These are phyloP conservation scores for Falco rusticolus DNA, from an alignment of 2,797 vertebrate species.

Conservation along the genomic window DNA sequence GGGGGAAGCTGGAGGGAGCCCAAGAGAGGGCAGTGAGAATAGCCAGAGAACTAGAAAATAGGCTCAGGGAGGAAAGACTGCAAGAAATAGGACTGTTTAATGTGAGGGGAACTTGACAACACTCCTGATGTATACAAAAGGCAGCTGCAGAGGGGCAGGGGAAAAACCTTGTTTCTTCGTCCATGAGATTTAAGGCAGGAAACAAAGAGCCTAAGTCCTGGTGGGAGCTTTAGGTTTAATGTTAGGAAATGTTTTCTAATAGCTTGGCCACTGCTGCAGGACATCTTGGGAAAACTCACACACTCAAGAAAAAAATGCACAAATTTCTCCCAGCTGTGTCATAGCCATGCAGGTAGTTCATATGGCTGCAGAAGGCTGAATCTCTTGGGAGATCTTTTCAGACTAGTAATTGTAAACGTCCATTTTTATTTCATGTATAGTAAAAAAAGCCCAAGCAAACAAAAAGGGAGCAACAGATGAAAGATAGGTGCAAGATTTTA, in stretches of 20 bases:
- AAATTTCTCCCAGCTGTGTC: neutral
- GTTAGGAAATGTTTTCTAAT: neutral
- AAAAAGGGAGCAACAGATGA: neutral
- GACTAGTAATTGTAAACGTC: neutral
- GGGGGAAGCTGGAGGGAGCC: neutral
- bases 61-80: neutral
- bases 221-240: neutral
- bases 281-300: neutral
- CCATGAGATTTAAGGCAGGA: neutral
- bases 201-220: neutral
- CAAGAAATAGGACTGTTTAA: neutral
- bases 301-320: neutral
- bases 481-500: neutral
- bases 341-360: neutral
- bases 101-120: neutral
- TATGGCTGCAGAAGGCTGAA: neutral
- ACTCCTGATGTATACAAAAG: neutral
- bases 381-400: neutral
- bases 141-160: neutral
- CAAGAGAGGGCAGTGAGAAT: neutral
- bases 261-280: neutral
- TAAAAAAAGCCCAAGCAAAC: neutral
- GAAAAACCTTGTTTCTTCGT: neutral
- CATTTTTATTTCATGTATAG: neutral
- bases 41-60: neutral